Conservation (phyloP, 2,888 invertebrate genomes). For the Himalopsyche anomala region DNA sequence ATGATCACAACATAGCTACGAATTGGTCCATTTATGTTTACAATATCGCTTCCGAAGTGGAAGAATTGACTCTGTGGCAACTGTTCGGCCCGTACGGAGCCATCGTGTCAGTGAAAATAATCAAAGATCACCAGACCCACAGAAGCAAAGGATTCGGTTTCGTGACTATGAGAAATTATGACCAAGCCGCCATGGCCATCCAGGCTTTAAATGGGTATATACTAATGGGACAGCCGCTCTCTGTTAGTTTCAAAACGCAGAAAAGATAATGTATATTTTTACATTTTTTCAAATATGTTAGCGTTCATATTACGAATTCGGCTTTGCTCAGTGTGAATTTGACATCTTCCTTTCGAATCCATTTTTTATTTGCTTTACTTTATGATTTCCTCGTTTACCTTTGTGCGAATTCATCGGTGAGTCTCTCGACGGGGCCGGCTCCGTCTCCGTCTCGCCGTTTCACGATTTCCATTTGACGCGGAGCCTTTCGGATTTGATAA, state of each 20-base stretch:
- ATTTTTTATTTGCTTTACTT: slow-evolving; percentile 56
- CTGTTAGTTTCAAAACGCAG: slow-evolving; percentile 77
- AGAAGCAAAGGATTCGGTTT: slow-evolving; percentile 78
- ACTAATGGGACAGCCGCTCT: slow-evolving; percentile 75
- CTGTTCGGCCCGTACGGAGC: slow-evolving; percentile 78
- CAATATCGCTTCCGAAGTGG: slow-evolving; percentile 76
- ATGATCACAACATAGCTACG: slow-evolving; percentile 75
- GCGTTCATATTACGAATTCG: slow-evolving; percentile 54
- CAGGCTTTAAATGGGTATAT: slow-evolving; percentile 76
- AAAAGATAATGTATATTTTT: slow-evolving; percentile 74
- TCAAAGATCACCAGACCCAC: slow-evolving; percentile 77
- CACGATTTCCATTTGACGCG: no score
- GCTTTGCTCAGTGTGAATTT: slow-evolving; percentile 60
- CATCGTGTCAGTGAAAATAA: slow-evolving; percentile 78
- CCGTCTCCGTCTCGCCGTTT: not conserved
- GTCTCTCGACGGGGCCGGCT: not conserved
- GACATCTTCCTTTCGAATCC: slow-evolving; percentile 50
- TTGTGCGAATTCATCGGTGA: not conserved
- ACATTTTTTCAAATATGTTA: slow-evolving; percentile 50
- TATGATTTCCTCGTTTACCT: slow-evolving; percentile 47
- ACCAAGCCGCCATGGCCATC: slow-evolving; percentile 77
- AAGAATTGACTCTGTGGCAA: slow-evolving; percentile 77
- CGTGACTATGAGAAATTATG: slow-evolving; percentile 77
- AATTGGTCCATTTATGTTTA: slow-evolving; percentile 78
- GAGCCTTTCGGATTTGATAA: slow-evolving; percentile 9